phyloP scores from a whole-genome alignment of 2,113 vertebrate genomes.

The Tyrannus savana region DNA sequence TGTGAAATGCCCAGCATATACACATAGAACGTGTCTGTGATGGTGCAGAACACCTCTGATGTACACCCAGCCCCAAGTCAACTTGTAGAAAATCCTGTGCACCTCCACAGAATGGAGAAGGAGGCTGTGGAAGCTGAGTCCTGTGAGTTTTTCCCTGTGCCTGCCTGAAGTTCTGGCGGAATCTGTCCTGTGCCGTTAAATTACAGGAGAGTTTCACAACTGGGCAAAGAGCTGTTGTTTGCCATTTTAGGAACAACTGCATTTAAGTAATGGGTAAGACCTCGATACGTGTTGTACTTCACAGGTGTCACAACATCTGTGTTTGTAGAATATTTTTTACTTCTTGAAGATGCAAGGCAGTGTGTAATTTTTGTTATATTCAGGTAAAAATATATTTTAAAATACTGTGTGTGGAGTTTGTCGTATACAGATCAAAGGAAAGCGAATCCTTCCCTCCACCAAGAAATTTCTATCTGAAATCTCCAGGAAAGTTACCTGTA shows the following conservation, averaged over 20 bases:
- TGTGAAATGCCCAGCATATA: background rate
- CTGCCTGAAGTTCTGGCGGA: background rate
- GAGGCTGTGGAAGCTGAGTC: background rate
- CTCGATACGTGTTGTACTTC: fast-evolving
- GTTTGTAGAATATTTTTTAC: background rate
- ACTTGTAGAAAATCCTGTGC: background rate
- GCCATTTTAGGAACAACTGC: background rate
- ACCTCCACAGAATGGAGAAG: background rate
- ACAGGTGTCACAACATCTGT: background rate
- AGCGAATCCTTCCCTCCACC: background rate
- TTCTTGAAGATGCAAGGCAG: background rate
- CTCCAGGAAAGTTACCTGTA: background rate
- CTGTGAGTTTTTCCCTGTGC: background rate
- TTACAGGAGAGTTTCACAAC: background rate
- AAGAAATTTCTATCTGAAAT: background rate
- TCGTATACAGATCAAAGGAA: background rate
- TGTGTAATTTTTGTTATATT: background rate
- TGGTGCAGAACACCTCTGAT: background rate
- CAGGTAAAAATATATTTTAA: background rate
- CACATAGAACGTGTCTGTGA: background rate
- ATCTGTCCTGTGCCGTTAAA: background rate
- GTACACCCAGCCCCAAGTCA: background rate
- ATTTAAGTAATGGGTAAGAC: background rate
- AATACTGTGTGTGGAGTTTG: background rate
- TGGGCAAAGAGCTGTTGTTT: background rate